phyloP scores from a whole-genome alignment of 2,113 vertebrate species.

The Clupea harengus region DNA sequence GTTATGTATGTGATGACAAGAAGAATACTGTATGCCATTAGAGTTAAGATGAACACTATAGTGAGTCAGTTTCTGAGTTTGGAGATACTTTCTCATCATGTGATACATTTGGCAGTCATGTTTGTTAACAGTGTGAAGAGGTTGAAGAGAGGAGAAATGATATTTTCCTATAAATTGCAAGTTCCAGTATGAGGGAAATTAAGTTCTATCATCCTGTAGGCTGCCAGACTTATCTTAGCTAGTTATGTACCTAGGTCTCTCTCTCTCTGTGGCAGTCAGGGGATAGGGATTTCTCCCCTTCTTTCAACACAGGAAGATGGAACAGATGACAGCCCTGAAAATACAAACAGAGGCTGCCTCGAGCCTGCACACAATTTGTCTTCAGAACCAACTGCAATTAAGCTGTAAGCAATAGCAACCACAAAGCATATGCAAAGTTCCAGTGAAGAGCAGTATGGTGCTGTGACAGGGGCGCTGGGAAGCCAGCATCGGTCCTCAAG shows the following conservation, averaged over 20 bases:
- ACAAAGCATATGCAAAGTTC: neutral
- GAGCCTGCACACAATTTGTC: neutral
- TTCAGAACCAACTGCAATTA: constrained; percentile 8
- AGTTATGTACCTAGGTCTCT: neutral
- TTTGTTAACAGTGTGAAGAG: neutral
- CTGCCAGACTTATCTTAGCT: too few species aligned
- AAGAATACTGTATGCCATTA: neutral
- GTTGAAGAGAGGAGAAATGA: neutral
- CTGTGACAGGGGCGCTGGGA: neutral
- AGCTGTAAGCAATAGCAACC: neutral
- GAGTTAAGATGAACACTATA: neutral
- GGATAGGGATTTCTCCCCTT: neutral
- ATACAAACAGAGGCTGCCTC: neutral
- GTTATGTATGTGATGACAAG: neutral
- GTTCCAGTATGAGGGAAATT: neutral
- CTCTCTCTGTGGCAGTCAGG: neutral
- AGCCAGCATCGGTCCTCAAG: neutral
- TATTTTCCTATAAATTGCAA: neutral
- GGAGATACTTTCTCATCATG: too few species aligned
- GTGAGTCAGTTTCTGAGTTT: neutral
- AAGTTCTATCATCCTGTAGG: neutral
- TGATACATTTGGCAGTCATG: too few species aligned
- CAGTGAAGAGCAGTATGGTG: neutral
- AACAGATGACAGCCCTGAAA: neutral
- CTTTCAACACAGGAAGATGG: neutral